phyloP scores from a whole-genome alignment of 2,797 vertebrate species.

The Sternotherus odoratus region DNA sequence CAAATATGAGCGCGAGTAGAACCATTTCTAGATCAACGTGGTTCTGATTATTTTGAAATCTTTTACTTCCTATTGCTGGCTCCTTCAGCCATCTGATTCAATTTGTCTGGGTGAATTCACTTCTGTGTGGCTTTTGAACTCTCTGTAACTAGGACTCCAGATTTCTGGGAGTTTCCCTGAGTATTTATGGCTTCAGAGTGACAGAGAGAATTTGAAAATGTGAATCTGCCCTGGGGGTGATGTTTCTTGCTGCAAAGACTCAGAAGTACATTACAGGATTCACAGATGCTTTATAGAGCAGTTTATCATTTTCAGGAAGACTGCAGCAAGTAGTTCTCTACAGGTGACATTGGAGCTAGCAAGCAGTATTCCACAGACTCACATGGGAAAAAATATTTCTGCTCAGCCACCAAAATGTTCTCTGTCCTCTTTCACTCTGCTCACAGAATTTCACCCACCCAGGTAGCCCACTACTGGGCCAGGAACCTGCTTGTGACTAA shows the following conservation, averaged over 20 bases:
- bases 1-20: slow-evolving; percentile 10
- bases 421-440: background rate
- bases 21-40: slow-evolving; percentile 50
- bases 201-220: background rate
- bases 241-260: background rate
- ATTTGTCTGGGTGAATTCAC: slow-evolving; percentile 37
- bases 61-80: background rate
- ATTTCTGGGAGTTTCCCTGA: background rate
- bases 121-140: slow-evolving; percentile 30
- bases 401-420: background rate
- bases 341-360: background rate
- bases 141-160: background rate
- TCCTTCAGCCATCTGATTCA: slow-evolving; percentile 54
- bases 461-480: background rate
- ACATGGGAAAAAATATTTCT: background rate
- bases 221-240: background rate
- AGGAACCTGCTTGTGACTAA: background rate
- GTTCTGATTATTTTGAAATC: slow-evolving; percentile 60
- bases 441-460: background rate
- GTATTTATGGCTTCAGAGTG: background rate
- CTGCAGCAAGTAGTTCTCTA: background rate
- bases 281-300: background rate
- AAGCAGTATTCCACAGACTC: background rate
- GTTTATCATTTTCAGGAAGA: background rate
- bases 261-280: slow-evolving; percentile 15